Evolutionary conservation across 2,113 vertebrate genomes (phyloP).

Genomic region (Chauna torquata): DNA sequence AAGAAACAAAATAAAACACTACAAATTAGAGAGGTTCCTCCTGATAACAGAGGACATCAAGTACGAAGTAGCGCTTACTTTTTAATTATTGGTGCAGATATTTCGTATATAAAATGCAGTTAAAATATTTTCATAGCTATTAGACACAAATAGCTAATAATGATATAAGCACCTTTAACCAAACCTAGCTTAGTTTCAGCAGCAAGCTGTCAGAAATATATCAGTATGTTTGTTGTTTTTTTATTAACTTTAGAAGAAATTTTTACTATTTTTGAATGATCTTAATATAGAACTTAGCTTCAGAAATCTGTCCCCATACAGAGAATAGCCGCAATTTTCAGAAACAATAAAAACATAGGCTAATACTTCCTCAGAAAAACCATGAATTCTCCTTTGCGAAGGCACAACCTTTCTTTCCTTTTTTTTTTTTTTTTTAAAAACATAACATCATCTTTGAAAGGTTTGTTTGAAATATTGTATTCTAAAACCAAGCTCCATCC

Average conservation of each 20-base stretch:
- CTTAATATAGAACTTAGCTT: too few relatives aligned
- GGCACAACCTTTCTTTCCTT: too few relatives aligned
- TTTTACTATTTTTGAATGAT: not conserved
- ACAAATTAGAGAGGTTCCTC: not conserved
- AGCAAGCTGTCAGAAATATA: not conserved
- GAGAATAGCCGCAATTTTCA: not conserved
- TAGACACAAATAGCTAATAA: not conserved
- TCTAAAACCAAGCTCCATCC: not conserved
- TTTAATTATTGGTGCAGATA: not conserved
- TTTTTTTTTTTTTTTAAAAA: not conserved
- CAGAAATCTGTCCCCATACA: not conserved
- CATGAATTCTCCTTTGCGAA: not conserved
- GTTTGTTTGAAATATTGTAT: not conserved
- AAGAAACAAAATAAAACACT: not conserved
- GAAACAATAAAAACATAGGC: not conserved
- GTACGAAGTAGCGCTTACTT: not conserved
- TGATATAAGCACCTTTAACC: not conserved
- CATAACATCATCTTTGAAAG: not conserved
- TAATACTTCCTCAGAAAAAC: not conserved
- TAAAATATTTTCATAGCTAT: not conserved
- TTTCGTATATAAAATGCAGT: not conserved
- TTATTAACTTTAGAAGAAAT: not conserved
- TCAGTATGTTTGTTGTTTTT: not conserved
- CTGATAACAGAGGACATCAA: not conserved
- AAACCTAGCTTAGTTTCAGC: not conserved